Evolutionary conservation across 2,797 vertebrate genomes (phyloP).

Genomic region (Aulostomus chinensis): DNA sequence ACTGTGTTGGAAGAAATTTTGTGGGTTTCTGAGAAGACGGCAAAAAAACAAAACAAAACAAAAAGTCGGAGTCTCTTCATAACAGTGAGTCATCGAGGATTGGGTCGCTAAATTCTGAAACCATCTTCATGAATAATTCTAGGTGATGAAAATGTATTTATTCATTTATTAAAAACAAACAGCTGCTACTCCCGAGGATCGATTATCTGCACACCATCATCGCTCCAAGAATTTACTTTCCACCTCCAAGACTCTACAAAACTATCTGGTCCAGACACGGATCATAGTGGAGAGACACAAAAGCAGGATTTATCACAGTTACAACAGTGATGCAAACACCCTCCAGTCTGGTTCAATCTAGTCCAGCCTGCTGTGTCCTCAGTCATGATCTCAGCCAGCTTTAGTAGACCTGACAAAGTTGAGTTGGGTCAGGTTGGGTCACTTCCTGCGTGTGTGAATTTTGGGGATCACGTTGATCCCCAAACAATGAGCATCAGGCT

Average conservation of each 20-base stretch:
- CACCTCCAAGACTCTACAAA: constrained; percentile 8
- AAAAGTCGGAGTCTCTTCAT: too few species aligned
- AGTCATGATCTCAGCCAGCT: constrained; percentile 27
- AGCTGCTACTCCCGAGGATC: too few species aligned
- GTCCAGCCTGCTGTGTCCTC: constrained; percentile 36
- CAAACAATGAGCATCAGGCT: constrained; percentile 73
- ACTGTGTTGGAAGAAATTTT: too few species aligned
- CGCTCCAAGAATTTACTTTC: too few species aligned
- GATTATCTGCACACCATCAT: too few species aligned
- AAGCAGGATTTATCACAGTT: constrained; percentile 37
- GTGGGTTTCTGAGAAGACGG: too few species aligned
- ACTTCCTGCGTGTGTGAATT: constrained; percentile 76
- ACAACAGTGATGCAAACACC: constrained; percentile 9
- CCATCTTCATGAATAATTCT: too few species aligned
- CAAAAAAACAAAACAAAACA: too few species aligned
- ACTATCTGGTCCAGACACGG: constrained; percentile 1
- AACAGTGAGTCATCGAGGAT: too few species aligned
- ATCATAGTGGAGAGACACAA: constrained; percentile 19
- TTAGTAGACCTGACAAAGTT: constrained; percentile 46
- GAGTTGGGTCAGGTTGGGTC: constrained; percentile 62
- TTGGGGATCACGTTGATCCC: constrained; percentile 77
- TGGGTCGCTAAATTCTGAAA: too few species aligned
- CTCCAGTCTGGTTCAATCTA: constrained; percentile 52
- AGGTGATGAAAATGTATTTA: too few species aligned
- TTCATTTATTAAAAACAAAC: too few species aligned